Evolutionary conservation across 2,888 invertebrate genomes (phyloP).

Genomic region (Galerucella calmariensis): DNA sequence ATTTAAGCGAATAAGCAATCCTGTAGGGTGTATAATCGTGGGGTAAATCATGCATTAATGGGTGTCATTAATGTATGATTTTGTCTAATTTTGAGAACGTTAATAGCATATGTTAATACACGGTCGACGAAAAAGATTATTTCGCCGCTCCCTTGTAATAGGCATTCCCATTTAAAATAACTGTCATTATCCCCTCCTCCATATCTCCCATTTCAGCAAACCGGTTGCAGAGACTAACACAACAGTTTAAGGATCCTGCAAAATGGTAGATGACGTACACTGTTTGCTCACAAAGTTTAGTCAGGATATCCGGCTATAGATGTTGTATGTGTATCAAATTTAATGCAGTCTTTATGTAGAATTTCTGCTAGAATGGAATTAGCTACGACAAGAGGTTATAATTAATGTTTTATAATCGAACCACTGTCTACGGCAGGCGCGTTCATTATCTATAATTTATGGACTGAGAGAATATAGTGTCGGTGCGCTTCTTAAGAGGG

Average conservation of each 20-base stretch:
- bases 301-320: slow-evolving; percentile 36
- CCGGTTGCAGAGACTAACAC: slow-evolving; percentile 9
- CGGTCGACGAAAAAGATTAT: too few relatives aligned
- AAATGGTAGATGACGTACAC: slow-evolving; percentile 12
- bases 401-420: slow-evolving; percentile 65
- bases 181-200: background rate
- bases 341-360: slow-evolving; percentile 59
- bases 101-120: too few relatives aligned
- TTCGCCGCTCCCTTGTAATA: background rate
- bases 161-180: background rate
- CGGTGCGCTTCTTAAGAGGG: slow-evolving; percentile 44
- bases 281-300: slow-evolving; percentile 30
- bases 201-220: background rate
- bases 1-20: too few relatives aligned
- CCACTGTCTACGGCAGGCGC: slow-evolving; percentile 62
- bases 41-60: too few relatives aligned
- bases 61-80: too few relatives aligned
- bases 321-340: slow-evolving; percentile 56
- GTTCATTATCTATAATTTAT: slow-evolving; percentile 63
- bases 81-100: too few relatives aligned
- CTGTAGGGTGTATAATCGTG: too few relatives aligned
- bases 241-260: slow-evolving; percentile 17
- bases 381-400: slow-evolving; percentile 61
- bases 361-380: slow-evolving; percentile 54
- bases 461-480: slow-evolving; percentile 52